Percentiles rank a stretch among this genome's conserved stretches.
phyloP scores from a whole-genome alignment of 2,113 vertebrate genomes.

The Apteryx mantelli region DNA sequence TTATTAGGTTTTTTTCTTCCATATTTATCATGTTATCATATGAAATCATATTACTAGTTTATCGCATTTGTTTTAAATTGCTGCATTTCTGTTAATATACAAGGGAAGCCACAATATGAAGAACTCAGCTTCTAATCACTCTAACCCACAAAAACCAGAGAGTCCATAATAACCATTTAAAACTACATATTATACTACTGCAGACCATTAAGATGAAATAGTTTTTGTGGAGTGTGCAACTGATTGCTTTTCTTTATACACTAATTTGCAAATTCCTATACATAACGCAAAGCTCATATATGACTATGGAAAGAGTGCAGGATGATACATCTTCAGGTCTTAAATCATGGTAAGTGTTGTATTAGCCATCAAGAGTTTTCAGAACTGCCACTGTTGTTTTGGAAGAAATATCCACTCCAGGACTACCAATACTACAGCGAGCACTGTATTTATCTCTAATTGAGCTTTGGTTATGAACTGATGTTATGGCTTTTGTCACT shows the following conservation, averaged over 20 bases:
- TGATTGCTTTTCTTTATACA: background rate
- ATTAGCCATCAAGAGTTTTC: background rate
- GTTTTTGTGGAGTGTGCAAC: background rate
- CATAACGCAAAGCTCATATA: background rate
- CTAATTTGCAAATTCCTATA: background rate
- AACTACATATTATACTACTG: background rate
- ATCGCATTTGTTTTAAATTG: background rate
- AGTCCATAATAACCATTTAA: background rate
- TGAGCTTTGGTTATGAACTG: no score
- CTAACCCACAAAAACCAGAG: background rate
- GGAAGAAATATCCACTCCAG: background rate
- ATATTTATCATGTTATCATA: background rate
- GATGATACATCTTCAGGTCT: background rate
- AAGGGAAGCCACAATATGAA: background rate
- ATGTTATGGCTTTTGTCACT: background rate
- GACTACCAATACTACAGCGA: background rate
- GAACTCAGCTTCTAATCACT: background rate
- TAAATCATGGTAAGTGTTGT: background rate
- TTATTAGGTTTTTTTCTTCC: background rate
- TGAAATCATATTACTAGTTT: background rate
- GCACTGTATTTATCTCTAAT: no score
- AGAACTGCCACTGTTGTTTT: background rate
- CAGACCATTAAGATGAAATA: background rate
- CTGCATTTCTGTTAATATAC: background rate
- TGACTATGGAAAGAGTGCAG: background rate